Percentiles rank a stretch among this genome's conserved stretches.
phyloP scores from a whole-genome alignment of 1,140 invertebrate genomes.

The Apis mellifera region Amel_HAv3.1 CM009932.2:7093501-7094000 shows the following conservation, averaged over 20 bases:
- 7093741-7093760: neutral
- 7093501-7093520: neutral
- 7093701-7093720: neutral
- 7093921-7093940: neutral
- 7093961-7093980: neutral
- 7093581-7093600: neutral
- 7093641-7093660: neutral
- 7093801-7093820: too few relatives aligned
- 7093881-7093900: neutral
- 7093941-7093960: neutral
- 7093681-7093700: neutral
- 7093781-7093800: neutral
- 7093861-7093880: too few relatives aligned
- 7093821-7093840: neutral
- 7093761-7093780: neutral
- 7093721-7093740: neutral
- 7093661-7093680: neutral
- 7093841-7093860: neutral
- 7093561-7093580: too few relatives aligned
- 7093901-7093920: neutral
- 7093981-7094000: neutral
- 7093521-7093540: neutral
- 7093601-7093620: neutral
- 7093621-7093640: neutral
- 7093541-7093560: neutral